These are phyloP conservation scores for Astreopora myriophthalma DNA, from an alignment of 64 coral and sea anemone genomes.

Conservation along the genomic window DNA sequence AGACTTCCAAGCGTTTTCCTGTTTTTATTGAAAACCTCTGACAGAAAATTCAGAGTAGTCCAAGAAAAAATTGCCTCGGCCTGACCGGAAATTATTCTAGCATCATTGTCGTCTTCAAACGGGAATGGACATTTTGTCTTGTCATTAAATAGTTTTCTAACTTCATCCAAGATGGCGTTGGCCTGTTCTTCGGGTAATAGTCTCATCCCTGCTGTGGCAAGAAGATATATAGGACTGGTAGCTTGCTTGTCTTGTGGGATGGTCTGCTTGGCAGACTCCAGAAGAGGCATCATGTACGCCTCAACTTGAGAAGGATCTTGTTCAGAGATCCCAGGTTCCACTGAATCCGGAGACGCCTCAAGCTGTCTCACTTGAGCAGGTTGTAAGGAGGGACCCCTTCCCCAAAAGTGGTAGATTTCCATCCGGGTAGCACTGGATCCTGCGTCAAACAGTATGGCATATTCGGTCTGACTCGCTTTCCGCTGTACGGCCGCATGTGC, in stretches of 20 bases:
- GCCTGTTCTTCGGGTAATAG: neutral
- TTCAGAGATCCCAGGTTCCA: neutral
- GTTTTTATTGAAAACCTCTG: neutral
- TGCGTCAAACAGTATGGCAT: slow-evolving; percentile 65
- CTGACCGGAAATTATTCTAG: neutral
- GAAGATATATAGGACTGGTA: neutral
- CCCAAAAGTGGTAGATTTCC: slow-evolving; percentile 14
- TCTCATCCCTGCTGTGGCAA: slow-evolving; percentile 59
- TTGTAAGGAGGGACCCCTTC: neutral
- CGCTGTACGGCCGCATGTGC: neutral
- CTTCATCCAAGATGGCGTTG: slow-evolving; percentile 21
- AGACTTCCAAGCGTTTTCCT: neutral
- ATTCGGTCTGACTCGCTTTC: neutral
- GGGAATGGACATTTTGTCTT: slow-evolving; percentile 11
- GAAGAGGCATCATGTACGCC: slow-evolving; percentile 20
- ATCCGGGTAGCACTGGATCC: slow-evolving; percentile 34
- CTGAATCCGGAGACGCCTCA: neutral
- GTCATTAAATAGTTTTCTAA: slow-evolving; percentile 13
- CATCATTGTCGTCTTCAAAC: neutral
- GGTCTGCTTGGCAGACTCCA: slow-evolving; percentile 17
- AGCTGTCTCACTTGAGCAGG: slow-evolving; percentile 1
- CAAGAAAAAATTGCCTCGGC: slow-evolving; percentile 36
- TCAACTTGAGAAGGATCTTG: neutral
- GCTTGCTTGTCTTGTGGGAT: slow-evolving; percentile 38
- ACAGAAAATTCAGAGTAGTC: slow-evolving; percentile 50